Conservation (phyloP, 2,797 vertebrate species). For the Cossypha caffra region DNA sequence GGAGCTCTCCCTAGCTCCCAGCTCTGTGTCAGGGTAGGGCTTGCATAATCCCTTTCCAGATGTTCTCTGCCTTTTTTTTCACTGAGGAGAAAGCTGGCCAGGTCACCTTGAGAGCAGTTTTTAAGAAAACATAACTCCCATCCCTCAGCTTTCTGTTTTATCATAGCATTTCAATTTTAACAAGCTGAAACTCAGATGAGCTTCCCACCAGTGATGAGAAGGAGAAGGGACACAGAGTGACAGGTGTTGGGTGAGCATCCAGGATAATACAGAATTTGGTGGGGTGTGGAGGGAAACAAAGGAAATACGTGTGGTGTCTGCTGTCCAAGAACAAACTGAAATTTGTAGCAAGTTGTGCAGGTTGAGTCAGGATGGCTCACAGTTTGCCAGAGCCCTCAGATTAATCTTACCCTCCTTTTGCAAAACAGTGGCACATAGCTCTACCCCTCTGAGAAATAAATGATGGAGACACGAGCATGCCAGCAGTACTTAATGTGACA, state of each 20-base stretch:
- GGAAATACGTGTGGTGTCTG: not conserved
- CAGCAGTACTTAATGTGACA: constrained; percentile 6
- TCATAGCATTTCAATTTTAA: not conserved
- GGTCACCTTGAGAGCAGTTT: not conserved
- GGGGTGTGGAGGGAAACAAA: not conserved
- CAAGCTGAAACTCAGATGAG: not conserved
- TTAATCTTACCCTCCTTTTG: not conserved
- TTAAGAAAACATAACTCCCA: not conserved
- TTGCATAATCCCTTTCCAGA: not conserved
- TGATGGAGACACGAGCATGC: not conserved
- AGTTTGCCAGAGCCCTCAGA: not conserved
- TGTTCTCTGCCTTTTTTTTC: not conserved
- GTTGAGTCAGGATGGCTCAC: not conserved
- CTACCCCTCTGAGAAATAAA: constrained; percentile 36
- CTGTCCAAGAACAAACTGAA: not conserved
- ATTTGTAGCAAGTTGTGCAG: not conserved
- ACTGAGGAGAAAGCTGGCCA: not conserved
- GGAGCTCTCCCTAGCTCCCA: not conserved
- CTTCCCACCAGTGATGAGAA: not conserved
- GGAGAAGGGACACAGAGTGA: not conserved
- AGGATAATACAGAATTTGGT: not conserved
- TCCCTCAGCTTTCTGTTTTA: not conserved
- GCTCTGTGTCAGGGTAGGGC: not conserved
- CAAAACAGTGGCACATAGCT: constrained; percentile 41
- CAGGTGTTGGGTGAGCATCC: not conserved